Base-by-base conservation (phyloP, 2,888 invertebrate species). In the Litoditis marina region DNA sequence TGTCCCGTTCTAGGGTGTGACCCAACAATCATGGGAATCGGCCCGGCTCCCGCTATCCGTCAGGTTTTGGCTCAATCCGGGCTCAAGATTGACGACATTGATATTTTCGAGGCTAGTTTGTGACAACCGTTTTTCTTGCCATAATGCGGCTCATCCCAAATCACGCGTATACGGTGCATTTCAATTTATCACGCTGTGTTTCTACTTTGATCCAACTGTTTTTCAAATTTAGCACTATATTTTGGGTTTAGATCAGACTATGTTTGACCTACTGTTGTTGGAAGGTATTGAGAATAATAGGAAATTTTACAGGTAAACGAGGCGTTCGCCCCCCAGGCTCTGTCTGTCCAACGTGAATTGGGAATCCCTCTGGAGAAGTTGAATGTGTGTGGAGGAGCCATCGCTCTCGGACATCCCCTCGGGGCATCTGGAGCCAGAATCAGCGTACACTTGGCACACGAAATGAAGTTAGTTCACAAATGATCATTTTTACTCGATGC, bases 261-360 rank as follows among this genome's bases (percentile, higher is more conserved):
- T n/a, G n/a, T n/a, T n/a, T 13, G 39, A 54, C 5, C 22, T 22
- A n/a, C n/a, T n/a, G n/a, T n/a, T n/a, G n/a, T n/a, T n/a, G n/a
- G n/a, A 60, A 2, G 47, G 44, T 8, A n/a, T 36, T n/a, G 2
- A 13, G 25, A 5, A 32, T 8, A 16, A n/a, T 11, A 27, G 16
- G 31, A 16, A 27, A 27, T 16, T 34, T 19, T 64, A 58, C n/a
- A 76, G 74, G 73, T 96, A 76, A 98, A 98, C 85, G 96, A 98
- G 86, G 96, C 96, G 0, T 98, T 98, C 87, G 92, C 89, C 51
- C 91, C 94, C 0, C 96, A 98, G 85, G 91, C 91, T 1, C 85
- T 98, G n/a, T 69, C 96, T 0, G 94, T 94, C 76, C 90, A 89
- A 51, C 91, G 92, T 82, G 93, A 91, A 52, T 86, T 98, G 49